phyloP scores from a whole-genome alignment of 2,797 vertebrate species.

The Sitta carolinensis region DNA sequence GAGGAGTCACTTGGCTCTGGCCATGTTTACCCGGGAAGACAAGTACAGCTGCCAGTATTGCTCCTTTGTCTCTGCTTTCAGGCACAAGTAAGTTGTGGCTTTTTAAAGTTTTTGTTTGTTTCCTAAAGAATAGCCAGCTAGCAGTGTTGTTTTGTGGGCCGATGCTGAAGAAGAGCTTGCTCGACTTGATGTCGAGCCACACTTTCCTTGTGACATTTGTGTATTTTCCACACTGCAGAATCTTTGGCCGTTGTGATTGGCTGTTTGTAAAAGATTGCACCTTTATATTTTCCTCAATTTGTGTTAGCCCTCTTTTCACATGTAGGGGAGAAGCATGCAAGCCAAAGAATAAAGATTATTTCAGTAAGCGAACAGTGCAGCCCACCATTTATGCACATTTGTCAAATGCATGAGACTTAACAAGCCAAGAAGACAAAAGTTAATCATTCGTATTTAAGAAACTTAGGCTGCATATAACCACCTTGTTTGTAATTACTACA shows the following conservation, averaged over 20 bases:
- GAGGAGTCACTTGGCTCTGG: slow-evolving; percentile 95
- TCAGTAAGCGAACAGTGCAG: neutral
- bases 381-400: neutral
- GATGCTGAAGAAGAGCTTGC: neutral
- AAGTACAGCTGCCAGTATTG: slow-evolving; percentile 99
- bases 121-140: neutral
- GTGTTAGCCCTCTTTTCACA: neutral
- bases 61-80: slow-evolving; percentile 97
- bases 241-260: neutral
- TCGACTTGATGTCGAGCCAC: neutral
- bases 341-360: neutral
- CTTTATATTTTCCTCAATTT: neutral
- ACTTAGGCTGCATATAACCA: neutral
- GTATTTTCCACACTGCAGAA: neutral
- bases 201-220: neutral
- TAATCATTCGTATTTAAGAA: neutral
- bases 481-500: neutral
- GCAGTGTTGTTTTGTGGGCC: neutral
- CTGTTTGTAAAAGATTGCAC: neutral
- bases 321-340: neutral
- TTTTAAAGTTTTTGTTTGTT: neutral
- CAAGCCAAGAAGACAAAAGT: neutral
- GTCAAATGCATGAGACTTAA: neutral
- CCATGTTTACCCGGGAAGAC: slow-evolving; percentile 90
- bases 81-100: slow-evolving; percentile 93